Evolutionary conservation across 2,797 vertebrate genomes (phyloP), one percentile per base, ranked within the genome.

Genomic region (Scolopax rusticola): DNA sequence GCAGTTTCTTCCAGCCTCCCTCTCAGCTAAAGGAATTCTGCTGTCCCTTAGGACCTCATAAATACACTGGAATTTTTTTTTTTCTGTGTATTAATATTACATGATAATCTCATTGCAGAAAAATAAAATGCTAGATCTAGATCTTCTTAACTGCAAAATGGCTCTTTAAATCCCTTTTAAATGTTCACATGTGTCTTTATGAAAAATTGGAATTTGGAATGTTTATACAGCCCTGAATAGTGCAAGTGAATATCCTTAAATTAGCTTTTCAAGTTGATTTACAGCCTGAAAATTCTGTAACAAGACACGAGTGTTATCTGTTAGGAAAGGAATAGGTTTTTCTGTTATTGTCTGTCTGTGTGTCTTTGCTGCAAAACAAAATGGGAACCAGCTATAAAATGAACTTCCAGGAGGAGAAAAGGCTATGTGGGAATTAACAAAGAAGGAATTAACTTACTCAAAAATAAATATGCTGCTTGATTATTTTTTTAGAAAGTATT

Each of bases 151-250:
- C 94, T 92, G 91, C 90, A 96, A 97, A 97, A 97, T 92, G 95
- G 95, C 68, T 95, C 89, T 95, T 92, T 73, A 95, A 97, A 57
- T 70, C 95, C 78, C 81, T 48, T 95, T 91, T 97, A 97, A 97
- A 97, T 84, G 79, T 87, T 97, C 92, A 23, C 97, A 97, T 98
- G 94, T 96, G 97, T 97, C 96, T 96, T 70, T 84, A 91, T 96
- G 97, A 98, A 97, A 96, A 97, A 97, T 85, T 95, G 93, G 95
- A 82, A 95, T 97, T 96, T 57, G 80, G 93, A 95, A 89, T 97
- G 95, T 97, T 97, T 98, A 92, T 95, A 86, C 70, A 94, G 87
- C 92, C 85, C 86, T 88, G 96, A 86, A 96, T 89, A 89, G 95
- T 89, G 89, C 92, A 79, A 92, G 93, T 61, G 91, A 95, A 95